Conservation (phyloP, 1,140 invertebrate species). For the Hydropsyche tenuis region DNA sequence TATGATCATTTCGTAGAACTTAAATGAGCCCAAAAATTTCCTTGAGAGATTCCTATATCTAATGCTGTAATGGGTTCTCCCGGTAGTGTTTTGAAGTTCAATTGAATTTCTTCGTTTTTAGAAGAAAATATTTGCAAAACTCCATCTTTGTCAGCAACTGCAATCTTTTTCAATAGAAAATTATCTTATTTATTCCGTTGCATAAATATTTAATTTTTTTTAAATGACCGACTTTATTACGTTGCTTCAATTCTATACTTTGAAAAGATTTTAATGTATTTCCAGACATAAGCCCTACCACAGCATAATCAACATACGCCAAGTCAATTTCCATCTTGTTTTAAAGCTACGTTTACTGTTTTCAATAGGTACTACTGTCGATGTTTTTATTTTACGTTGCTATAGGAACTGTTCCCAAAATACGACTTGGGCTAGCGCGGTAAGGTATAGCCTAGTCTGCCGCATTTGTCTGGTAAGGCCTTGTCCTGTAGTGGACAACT, state of each 20-base stretch:
- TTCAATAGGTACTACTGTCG: too few relatives aligned
- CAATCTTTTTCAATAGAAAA: conserved; percentile 38
- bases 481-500: too few relatives aligned
- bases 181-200: neutral
- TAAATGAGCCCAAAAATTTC: conserved; percentile 17
- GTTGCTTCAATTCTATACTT: conserved; percentile 30
- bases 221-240: conserved; percentile 36
- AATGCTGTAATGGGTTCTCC: conserved; percentile 47
- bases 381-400: too few relatives aligned
- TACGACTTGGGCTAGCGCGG: too few relatives aligned
- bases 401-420: too few relatives aligned
- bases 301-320: conserved; percentile 42
- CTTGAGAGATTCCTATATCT: conserved; percentile 44
- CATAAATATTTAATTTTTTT: conserved; percentile 4
- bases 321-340: conserved; percentile 45
- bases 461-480: too few relatives aligned
- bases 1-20: neutral
- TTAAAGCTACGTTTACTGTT: too few relatives aligned
- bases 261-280: conserved; percentile 46
- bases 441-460: too few relatives aligned
- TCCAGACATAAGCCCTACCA: conserved; percentile 42
- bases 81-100: conserved; percentile 47
- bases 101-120: conserved; percentile 48
- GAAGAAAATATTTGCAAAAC: conserved; percentile 44
- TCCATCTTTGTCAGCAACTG: conserved; percentile 45